Evolutionary conservation across 37 sponge, comb jelly and placozoan species (phyloP).

Genomic region (Aphrocallistes beatrix): DNA sequence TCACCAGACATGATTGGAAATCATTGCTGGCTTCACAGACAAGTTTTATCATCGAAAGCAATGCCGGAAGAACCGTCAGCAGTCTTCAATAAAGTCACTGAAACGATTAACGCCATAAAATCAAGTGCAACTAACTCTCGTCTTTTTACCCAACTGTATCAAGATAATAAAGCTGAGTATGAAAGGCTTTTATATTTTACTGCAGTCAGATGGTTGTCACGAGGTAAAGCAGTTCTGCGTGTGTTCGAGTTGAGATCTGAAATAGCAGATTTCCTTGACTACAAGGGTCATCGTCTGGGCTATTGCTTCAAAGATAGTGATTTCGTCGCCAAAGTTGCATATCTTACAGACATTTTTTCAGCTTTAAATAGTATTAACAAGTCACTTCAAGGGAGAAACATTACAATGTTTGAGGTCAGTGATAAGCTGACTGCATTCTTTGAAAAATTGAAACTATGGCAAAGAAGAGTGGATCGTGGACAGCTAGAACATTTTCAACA

Average conservation of each 20-base stretch:
- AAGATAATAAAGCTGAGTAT: neutral
- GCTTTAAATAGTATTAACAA: neutral
- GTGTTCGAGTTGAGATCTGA: conserved; percentile 5
- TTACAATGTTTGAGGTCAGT: neutral
- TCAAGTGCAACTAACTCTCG: conserved; percentile 19
- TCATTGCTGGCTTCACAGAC: neutral
- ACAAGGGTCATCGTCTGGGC: neutral
- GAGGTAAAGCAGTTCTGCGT: neutral
- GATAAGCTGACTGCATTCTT: neutral
- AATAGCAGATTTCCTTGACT: neutral
- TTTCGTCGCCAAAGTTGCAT: neutral
- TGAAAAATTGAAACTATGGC: neutral
- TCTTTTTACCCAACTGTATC: neutral
- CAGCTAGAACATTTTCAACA: neutral
- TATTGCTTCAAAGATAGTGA: neutral
- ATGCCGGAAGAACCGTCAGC: neutral
- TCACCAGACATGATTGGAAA: neutral
- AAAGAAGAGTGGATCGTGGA: neutral
- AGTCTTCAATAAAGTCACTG: neutral
- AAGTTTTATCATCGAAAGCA: conserved; percentile 4
- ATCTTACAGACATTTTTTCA: neutral
- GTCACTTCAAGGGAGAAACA: neutral
- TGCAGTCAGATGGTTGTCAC: conserved; percentile 19
- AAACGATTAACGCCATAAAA: neutral
- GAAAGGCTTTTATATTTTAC: neutral